Evolutionary conservation across 2,888 invertebrate genomes (phyloP), one percentile per base, ranked within the genome.

Genomic region (Himalopsyche tibetana): DNA sequence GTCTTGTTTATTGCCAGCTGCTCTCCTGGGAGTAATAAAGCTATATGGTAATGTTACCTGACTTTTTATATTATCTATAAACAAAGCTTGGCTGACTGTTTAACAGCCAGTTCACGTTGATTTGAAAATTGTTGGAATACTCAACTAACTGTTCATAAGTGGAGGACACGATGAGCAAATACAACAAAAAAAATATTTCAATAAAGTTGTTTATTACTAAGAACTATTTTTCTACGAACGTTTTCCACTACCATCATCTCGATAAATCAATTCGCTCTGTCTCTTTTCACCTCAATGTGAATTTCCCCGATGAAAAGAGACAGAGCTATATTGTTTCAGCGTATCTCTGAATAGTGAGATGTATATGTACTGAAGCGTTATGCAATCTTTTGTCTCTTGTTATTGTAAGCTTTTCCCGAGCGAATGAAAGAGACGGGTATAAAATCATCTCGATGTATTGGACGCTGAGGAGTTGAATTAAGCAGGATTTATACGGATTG

Each of bases 401-500:
- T 74, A 36, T 15, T 12, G 12, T 15, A 74, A 74, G 74, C 74
- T 74, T 74, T 74, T 38, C 38, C 15, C 36, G 74, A 74, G 74
- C 36, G 38, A 3, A 5, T 0, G 15, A 74, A 38, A 74, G 74
- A 74, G 74, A 74, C 36, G 74, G 36, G 36, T 36, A 38, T 74
- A 74, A 74, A 74, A 74, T 74, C 74, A 74, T 74, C 74, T 74
- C 74, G 74, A 74, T 74, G 74, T 74, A 74, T 74, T 74, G 74
- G 74, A 74, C 74, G 74, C 74, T 74, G 74, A 38, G 74, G 74
- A 74, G 74, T 74, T 28, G 12, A 36, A 9, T 74, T 36, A 74
- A 74, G 74, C 74, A 0, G 4, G 74, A 12, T 1, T 74, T 38
- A 36, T 15, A 74, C 74, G 38, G 74, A 38, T 5, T 36, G 19